Percentiles rank a stretch among this genome's conserved stretches.
Conservation (phyloP, 2,888 invertebrate genomes). For the Blera fallax region DNA sequence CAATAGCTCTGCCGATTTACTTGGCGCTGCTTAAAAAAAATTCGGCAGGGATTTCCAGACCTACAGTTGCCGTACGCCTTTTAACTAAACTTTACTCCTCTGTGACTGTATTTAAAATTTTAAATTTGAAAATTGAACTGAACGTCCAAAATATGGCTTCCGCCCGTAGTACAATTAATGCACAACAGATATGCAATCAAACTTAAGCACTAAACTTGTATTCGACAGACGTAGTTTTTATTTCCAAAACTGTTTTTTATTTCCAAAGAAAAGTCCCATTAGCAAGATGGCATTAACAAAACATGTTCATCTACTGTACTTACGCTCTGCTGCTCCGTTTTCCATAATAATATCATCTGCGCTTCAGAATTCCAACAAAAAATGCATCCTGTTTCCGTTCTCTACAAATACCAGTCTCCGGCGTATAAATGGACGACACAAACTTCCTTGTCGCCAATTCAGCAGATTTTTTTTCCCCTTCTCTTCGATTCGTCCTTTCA, state of each 20-base stretch:
- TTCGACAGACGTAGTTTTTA: not conserved
- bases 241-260: not conserved
- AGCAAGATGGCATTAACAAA: not conserved
- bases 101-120: no score
- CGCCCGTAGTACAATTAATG: no score
- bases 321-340: not conserved
- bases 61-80: no score
- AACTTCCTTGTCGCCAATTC: constrained; percentile 62
- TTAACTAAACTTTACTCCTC: no score
- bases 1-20: no score
- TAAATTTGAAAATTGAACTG: no score
- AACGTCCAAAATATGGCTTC: no score
- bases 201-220: not conserved
- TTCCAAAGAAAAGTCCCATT: not conserved
- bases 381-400: constrained; percentile 63
- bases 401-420: not conserved
- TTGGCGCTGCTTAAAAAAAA: no score
- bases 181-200: not conserved
- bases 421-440: constrained; percentile 39
- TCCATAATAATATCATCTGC: constrained; percentile 37
- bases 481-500: constrained; percentile 9
- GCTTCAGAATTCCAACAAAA: constrained; percentile 14
- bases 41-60: no score
- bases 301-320: not conserved
- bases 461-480: constrained; percentile 19